phyloP scores from a whole-genome alignment of 2,113 vertebrate genomes.

The Cyprinodon tularosa region DNA sequence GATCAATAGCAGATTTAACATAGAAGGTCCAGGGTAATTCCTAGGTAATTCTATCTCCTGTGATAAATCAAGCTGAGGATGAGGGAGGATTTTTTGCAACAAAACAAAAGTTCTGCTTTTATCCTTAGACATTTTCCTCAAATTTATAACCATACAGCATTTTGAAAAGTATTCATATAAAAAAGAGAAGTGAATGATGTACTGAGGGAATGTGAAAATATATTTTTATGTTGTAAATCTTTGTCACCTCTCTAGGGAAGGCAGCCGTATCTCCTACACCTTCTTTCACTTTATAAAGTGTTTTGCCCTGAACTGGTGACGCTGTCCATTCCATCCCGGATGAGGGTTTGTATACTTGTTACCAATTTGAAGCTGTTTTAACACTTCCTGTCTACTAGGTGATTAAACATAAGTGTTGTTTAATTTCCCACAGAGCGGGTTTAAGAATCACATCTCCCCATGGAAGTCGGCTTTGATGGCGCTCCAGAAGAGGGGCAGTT shows the following conservation, averaged over 20 bases:
- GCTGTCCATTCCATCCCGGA: constrained; percentile 80
- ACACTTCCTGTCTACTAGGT: not conserved
- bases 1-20: not conserved
- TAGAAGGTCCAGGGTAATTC: not conserved
- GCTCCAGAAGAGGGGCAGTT: constrained; percentile 78
- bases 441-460: constrained; percentile 81
- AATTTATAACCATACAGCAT: no score
- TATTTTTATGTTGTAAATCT: not conserved
- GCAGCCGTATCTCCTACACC: constrained; percentile 85
- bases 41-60: not conserved
- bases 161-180: not conserved
- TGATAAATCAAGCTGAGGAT: not conserved
- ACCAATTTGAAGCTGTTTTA: constrained; percentile 1
- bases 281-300: constrained; percentile 90
- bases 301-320: constrained; percentile 87
- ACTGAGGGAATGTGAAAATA: not conserved
- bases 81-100: no score
- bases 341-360: constrained; percentile 80
- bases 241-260: constrained; percentile 78
- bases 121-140: not conserved
- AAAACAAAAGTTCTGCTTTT: not conserved
- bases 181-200: not conserved
- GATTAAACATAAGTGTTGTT: not conserved
- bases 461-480: constrained; percentile 83
- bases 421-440: constrained; percentile 77